phyloP scores from a whole-genome alignment of 2,888 invertebrate genomes.

The Erebia epiphron region DNA sequence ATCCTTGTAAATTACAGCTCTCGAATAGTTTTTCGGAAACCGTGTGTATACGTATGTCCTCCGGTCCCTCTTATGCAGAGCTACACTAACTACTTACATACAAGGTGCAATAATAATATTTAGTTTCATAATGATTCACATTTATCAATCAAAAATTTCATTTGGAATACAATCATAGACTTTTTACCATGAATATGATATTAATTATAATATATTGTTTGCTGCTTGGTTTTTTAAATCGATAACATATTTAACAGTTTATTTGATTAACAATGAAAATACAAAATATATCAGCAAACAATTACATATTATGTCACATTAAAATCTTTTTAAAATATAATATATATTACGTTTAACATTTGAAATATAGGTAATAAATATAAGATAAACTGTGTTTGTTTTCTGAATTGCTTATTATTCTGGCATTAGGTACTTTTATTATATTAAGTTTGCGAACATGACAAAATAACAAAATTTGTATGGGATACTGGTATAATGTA shows the following conservation, averaged over 20 bases:
- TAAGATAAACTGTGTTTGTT: slow-evolving; percentile 8
- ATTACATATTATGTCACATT: neutral
- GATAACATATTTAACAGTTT: slow-evolving; percentile 12
- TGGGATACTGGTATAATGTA: no score
- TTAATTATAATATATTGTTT: slow-evolving; percentile 1
- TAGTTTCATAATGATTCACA: slow-evolving; percentile 54
- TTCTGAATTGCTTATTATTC: slow-evolving; percentile 9
- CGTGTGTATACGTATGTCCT: slow-evolving; percentile 41
- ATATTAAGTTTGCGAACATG: neutral
- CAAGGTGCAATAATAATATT: slow-evolving; percentile 77
- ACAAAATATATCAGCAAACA: slow-evolving; percentile 10
- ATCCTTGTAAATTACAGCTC: no score
- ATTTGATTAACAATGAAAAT: slow-evolving; percentile 17
- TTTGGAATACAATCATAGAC: slow-evolving; percentile 50
- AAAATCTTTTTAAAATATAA: slow-evolving; percentile 15
- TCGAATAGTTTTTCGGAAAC: neutral
- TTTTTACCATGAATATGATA: slow-evolving; percentile 13
- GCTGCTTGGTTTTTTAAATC: slow-evolving; percentile 6
- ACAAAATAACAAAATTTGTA: no score
- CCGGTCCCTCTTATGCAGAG: slow-evolving; percentile 53
- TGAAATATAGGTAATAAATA: neutral
- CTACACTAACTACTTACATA: slow-evolving; percentile 71
- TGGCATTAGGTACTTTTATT: slow-evolving; percentile 15
- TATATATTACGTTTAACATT: slow-evolving; percentile 7
- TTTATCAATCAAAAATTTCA: slow-evolving; percentile 45